Conservation (phyloP, 2,797 vertebrate genomes). For the Enteromius fasciolatus region DNA sequence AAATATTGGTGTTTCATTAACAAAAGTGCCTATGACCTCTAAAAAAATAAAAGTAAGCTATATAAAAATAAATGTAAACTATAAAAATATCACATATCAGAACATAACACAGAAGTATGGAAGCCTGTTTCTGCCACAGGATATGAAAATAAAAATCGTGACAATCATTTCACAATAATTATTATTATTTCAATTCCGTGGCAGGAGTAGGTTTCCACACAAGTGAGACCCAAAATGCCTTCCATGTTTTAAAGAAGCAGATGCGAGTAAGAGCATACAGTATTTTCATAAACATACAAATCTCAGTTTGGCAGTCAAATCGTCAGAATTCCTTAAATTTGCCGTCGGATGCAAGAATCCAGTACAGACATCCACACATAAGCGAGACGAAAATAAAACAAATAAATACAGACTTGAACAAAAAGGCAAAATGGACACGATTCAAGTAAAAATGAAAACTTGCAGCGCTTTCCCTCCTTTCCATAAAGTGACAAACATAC, state of each 20-base stretch:
- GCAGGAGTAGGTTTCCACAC: not conserved
- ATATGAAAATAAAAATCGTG: not conserved
- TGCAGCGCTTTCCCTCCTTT: conserved; percentile 23
- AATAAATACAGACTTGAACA: conserved; percentile 43
- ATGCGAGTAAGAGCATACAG: conserved; percentile 26
- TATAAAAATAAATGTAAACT: conserved; percentile 42
- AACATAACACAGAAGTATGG: not conserved
- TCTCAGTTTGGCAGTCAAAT: conserved; percentile 47
- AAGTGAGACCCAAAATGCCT: conserved; percentile 32
- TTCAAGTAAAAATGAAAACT: conserved; percentile 38
- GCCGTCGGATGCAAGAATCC: conserved; percentile 1
- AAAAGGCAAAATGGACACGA: conserved; percentile 17
- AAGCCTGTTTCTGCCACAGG: not conserved
- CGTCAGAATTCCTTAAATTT: conserved; percentile 22
- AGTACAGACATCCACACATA: conserved; percentile 11
- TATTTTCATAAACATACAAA: conserved; percentile 30
- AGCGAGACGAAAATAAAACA: conserved; percentile 26
- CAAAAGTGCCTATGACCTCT: conserved; percentile 52
- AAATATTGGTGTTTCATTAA: conserved; percentile 29
- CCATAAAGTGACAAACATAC: conserved; percentile 42
- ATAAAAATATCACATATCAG: conserved; percentile 26
- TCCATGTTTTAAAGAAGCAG: conserved; percentile 30
- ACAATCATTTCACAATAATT: not conserved
- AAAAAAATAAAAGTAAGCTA: conserved; percentile 6
- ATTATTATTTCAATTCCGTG: not conserved